phyloP scores from a whole-genome alignment of 2,113 vertebrate species.

The Pristiophorus japonicus region DNA sequence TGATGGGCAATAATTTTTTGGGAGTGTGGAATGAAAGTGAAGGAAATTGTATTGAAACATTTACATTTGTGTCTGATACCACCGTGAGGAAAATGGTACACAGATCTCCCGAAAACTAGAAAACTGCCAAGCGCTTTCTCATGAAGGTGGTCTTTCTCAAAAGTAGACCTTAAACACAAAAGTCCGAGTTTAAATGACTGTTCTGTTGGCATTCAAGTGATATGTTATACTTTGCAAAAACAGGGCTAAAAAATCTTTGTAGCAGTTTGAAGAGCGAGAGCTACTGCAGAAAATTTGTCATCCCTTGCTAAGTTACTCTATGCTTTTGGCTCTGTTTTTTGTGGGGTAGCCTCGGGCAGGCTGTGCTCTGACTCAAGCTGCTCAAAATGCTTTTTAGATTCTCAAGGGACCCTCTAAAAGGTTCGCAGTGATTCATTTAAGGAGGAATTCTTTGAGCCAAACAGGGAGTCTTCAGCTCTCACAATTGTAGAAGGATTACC shows the following conservation, averaged over 20 bases:
- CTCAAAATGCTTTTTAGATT: constrained; percentile 16
- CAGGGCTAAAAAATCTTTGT: not conserved
- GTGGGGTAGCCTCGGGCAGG: not conserved
- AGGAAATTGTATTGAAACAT: not conserved
- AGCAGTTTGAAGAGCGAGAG: not conserved
- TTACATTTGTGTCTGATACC: not conserved
- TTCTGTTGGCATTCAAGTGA: no score
- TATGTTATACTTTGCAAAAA: not conserved
- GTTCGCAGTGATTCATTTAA: not conserved
- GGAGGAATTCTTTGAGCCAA: constrained; percentile 24
- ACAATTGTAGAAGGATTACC: constrained; percentile 30
- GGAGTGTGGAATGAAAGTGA: not conserved
- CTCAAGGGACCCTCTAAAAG: constrained; percentile 19
- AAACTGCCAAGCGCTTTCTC: not conserved
- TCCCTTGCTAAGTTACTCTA: not conserved
- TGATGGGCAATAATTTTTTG: not conserved
- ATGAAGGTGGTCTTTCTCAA: not conserved
- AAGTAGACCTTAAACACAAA: not conserved
- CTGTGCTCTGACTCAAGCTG: not conserved
- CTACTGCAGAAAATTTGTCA: not conserved
- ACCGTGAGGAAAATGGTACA: not conserved
- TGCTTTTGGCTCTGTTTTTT: not conserved
- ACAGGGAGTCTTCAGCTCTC: constrained; percentile 6
- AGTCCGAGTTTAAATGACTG: not conserved
- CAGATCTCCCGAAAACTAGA: not conserved